Percentiles rank a stretch among this genome's conserved stretches.
Evolutionary conservation across 2,797 vertebrate species (phyloP).

Genomic region (Peromyscus melanophrys): DNA sequence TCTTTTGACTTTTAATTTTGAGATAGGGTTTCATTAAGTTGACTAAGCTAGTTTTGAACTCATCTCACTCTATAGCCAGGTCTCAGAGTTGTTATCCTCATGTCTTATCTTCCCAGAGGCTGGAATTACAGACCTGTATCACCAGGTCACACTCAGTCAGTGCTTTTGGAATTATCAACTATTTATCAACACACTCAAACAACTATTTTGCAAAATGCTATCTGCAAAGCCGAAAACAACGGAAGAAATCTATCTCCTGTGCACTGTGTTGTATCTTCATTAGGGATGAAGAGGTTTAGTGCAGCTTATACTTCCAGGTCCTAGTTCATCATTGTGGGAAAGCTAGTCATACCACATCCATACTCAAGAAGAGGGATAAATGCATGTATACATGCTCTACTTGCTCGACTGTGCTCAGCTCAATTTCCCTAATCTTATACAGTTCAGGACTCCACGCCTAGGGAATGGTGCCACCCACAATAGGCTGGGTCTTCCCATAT

Average conservation of each 20-base stretch:
- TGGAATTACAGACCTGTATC: neutral
- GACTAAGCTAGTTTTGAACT: neutral
- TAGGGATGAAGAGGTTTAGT: neutral
- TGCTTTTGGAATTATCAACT: neutral
- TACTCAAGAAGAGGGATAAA: neutral
- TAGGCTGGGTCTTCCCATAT: neutral
- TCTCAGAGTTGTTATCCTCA: neutral
- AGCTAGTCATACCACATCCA: neutral
- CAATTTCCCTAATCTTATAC: neutral
- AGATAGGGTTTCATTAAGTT: neutral
- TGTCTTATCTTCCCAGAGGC: neutral
- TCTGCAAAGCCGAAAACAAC: slow-evolving; percentile 2
- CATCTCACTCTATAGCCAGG: neutral
- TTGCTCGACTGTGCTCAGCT: neutral
- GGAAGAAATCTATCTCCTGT: neutral
- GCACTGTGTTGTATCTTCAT: neutral
- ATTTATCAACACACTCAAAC: neutral
- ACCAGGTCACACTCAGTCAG: neutral
- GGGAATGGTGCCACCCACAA: neutral
- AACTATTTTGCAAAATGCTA: neutral
- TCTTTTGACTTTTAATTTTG: neutral
- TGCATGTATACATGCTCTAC: neutral
- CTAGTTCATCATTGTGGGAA: neutral
- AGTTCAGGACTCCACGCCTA: neutral
- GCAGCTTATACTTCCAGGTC: no score